Base-by-base conservation (phyloP, 2,888 invertebrate genomes). In the Theretra japonica region DNA sequence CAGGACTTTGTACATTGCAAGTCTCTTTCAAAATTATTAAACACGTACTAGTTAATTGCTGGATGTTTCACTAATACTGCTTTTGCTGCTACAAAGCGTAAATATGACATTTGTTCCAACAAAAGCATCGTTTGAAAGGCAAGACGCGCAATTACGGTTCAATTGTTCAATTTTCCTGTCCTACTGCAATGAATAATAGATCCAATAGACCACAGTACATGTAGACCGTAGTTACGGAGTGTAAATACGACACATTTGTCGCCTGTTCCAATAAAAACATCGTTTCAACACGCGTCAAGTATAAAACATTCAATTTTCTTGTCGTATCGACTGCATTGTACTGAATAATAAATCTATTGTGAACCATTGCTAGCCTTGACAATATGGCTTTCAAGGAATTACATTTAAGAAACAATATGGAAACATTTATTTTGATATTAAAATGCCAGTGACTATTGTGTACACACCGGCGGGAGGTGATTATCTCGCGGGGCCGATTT, bases 211-310 rank as follows among this genome's bases (percentile, higher is more conserved):
- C 53, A 2, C n/a, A 53, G 53, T n/a, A n/a, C n/a, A 53, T 4
- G n/a, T 53, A n/a, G n/a, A n/a, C n/a, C n/a, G 53, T n/a, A 19
- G n/a, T 53, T 53, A 53, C 19, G 53, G n/a, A 53, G 53, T 53
- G 53, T 53, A 53, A 53, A 53, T 53, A 53, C n/a, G n/a, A 19
- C 53, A 53, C 17, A 53, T n/a, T n/a, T 53, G 53, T n/a, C 53
- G 53, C 53, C n/a, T n/a, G 17, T 53, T 53, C 53, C n/a, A 53
- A 53, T 53, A 53, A 53, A 53, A 53, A n/a, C 53, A 53, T 53
- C n/a, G 7, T 53, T 53, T 53, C 53, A 53, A 53, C 53, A 53
- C 53, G 53, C n/a, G n/a, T 53, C n/a, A n/a, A 6, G 6, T 53
- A 19, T 53, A 4, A 53, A 53, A 53, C 50, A 19, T 53, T 53